Percentiles rank a stretch among this genome's conserved stretches.
Conservation (phyloP, 64 coral and sea anemone species). For the Stichodactyla mertensii region DNA sequence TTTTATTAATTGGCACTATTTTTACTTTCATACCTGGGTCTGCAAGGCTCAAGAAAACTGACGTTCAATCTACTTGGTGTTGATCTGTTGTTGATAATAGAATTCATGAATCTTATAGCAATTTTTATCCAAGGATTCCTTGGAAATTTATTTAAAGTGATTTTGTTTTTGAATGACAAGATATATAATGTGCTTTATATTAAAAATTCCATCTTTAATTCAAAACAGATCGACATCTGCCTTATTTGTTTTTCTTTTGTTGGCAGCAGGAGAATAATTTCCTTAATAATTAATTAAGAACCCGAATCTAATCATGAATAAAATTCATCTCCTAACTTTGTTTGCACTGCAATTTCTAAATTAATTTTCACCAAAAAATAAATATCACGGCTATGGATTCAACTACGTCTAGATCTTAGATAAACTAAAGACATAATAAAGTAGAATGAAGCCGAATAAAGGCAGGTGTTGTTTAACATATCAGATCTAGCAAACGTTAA, state of each 20-base stretch:
- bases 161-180: not conserved
- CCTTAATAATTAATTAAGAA: not conserved
- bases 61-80: slow-evolving; percentile 59
- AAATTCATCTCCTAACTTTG: not conserved
- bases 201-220: not conserved
- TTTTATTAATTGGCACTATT: no score
- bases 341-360: not conserved
- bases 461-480: not conserved
- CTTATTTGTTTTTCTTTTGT: not conserved
- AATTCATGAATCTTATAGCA: no score
- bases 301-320: not conserved
- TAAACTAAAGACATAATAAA: not conserved
- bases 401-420: not conserved
- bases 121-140: no score
- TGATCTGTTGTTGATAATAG: slow-evolving; percentile 32
- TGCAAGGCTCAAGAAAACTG: slow-evolving; percentile 20
- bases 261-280: not conserved
- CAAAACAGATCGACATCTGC: not conserved
- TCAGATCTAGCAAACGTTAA: not conserved
- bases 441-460: not conserved
- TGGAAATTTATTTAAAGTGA: not conserved
- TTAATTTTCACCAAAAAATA: not conserved
- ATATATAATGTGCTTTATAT: not conserved
- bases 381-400: not conserved
- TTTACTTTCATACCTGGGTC: not conserved